Base-by-base conservation (phyloP, 2,888 invertebrate species). In the Galeopsomyia nigrocyanea region DNA sequence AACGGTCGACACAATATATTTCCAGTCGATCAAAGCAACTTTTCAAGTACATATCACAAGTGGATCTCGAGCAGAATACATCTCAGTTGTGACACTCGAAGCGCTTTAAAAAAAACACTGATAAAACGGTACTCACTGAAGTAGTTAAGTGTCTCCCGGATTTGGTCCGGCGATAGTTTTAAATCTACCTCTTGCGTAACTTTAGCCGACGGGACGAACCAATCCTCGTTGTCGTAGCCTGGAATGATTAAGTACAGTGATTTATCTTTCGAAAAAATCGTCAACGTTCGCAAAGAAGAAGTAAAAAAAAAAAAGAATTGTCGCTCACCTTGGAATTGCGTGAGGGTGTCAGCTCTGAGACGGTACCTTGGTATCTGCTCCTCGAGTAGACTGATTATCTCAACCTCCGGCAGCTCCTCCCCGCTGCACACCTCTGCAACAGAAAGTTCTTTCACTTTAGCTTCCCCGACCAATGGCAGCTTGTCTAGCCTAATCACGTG, bases 91-190 rank as follows among this genome's bases (percentile, higher is more conserved):
- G 61, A 65, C 31, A 39, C 10, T 7, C 1, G 21, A 17, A 49
- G 57, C 47, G 61, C 26, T 61, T 55, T 22, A 58, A 13, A 68
- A 39, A 39, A 39, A 39, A 10, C n/a, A n/a, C 7, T 39, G 39
- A 39, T 63, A n/a, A 26, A 46, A 58, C 21, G n/a, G 78, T 88
- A 95, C 97, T 96, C 88, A 98, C 97, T 93, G 89, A 98, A 98
- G 90, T 98, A 98, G 90, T 97, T 97, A 82, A 98, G 92, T 71
- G 97, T 96, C 89, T 97, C 97, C 87, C 96, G 93, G 88, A 96
- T 95, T 89, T 97, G 96, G 87, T 97, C 97, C 89, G 95, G 94
- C 71, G 96, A 95, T 78, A 98, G 89, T 82, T 93, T 94, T 81
- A 94, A 89, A 82, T 94, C 94, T 79, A 90, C 90, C 82, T 89